phyloP scores from a whole-genome alignment of 1,140 invertebrate species.

The Phenacoccus solenopsis region DNA sequence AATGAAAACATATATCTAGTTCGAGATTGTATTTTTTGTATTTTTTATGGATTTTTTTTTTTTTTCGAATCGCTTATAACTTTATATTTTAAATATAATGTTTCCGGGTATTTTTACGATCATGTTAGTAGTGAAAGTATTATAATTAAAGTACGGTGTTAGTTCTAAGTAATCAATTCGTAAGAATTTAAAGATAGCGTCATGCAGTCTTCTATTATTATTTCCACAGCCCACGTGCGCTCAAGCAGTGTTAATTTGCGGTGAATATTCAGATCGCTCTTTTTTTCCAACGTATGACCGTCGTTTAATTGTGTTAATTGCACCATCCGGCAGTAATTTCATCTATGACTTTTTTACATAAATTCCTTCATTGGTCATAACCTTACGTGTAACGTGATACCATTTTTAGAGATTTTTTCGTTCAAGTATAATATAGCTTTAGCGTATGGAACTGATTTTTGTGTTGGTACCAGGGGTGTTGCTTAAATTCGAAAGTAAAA shows the following conservation, averaged over 20 bases:
- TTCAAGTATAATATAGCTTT: too few relatives aligned
- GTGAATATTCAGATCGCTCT: background rate
- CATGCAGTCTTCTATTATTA: constrained; percentile 11
- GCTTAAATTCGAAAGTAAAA: too few relatives aligned
- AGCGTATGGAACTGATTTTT: too few relatives aligned
- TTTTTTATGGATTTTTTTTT: background rate
- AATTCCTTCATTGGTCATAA: background rate
- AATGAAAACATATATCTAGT: background rate
- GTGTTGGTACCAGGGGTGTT: too few relatives aligned
- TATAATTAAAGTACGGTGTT: background rate
- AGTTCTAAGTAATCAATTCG: background rate
- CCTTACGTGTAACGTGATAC: too few relatives aligned
- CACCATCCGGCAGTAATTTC: constrained; percentile 8
- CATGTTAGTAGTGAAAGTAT: too few relatives aligned
- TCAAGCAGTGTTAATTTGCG: constrained; percentile 10
- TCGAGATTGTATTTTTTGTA: background rate
- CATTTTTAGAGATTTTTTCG: too few relatives aligned
- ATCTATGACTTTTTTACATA: constrained; percentile 3
- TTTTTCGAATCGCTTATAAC: background rate
- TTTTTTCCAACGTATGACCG: too few relatives aligned
- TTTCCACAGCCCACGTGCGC: constrained; percentile 8
- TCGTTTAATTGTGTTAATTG: constrained; percentile 7
- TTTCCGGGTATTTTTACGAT: constrained; percentile 13
- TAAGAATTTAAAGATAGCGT: constrained; percentile 3
- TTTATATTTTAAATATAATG: constrained; percentile 5